A percentile compares a stretch with the other conserved stretches of the same genome.
Conservation (phyloP, 2,888 invertebrate genomes). For the Linyphia triangularis region DNA sequence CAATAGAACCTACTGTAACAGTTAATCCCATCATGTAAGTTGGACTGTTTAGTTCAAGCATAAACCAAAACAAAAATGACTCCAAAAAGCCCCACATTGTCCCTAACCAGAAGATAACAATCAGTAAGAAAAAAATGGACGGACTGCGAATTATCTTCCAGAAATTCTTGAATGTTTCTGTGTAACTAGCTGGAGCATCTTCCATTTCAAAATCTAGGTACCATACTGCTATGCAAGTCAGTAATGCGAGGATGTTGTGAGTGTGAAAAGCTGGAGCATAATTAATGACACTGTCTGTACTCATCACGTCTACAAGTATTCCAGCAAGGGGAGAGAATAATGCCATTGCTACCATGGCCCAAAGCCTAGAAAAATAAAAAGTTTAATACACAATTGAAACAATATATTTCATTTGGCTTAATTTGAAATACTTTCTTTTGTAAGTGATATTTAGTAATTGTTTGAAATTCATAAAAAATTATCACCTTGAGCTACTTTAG, state of each 20-base stretch:
- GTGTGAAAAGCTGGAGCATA: conserved; percentile 93
- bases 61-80: conserved; percentile 91
- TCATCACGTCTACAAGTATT: conserved; percentile 76
- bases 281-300: conserved; percentile 84
- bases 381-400: no score
- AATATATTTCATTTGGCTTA: no score
- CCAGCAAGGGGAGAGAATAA: conserved; percentile 79
- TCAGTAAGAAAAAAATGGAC: conserved; percentile 88
- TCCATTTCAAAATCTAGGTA: conserved; percentile 88
- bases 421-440: no score
- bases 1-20: conserved; percentile 90
- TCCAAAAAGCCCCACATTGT: conserved; percentile 94
- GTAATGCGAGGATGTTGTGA: conserved; percentile 86
- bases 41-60: conserved; percentile 88
- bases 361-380: conserved; percentile 77
- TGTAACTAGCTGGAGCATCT: conserved; percentile 88
- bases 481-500: no score
- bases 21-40: conserved; percentile 90
- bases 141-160: conserved; percentile 84
- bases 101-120: conserved; percentile 89
- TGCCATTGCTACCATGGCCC: conserved; percentile 80
- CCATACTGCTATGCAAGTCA: conserved; percentile 87
- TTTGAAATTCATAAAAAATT: no score
- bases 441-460: no score
- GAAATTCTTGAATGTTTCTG: conserved; percentile 87